These are phyloP conservation scores for Nephrotoma flavescens DNA, from an alignment of 2,888 invertebrate species.

Conservation along the genomic window DNA sequence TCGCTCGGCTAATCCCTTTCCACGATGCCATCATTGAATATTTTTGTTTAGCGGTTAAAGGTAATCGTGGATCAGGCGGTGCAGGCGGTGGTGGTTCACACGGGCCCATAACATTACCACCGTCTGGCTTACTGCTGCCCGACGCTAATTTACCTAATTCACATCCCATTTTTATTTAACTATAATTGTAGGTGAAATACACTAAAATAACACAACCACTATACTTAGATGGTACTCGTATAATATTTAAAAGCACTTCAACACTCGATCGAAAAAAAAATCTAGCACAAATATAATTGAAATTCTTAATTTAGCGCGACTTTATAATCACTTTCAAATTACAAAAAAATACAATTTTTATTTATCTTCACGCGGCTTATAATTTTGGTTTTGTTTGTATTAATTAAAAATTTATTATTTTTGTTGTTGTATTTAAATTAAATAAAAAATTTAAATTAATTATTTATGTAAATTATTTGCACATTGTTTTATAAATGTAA, in stretches of 20 bases:
- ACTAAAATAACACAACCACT: neutral
- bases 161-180: slow-evolving; percentile 49
- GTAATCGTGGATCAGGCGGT: slow-evolving; percentile 60
- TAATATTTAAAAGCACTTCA: neutral
- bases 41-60: slow-evolving; percentile 73
- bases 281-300: neutral
- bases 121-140: slow-evolving; percentile 20
- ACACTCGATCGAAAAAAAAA: neutral
- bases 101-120: slow-evolving; percentile 31
- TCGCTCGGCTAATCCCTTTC: slow-evolving; percentile 79
- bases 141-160: slow-evolving; percentile 59
- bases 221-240: neutral
- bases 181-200: neutral
- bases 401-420: neutral
- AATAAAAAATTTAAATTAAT: neutral
- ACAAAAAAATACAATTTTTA: neutral
- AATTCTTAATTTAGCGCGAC: neutral
- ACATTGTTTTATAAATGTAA: neutral
- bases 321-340: neutral
- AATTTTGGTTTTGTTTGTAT: neutral
- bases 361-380: neutral
- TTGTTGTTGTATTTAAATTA: neutral
- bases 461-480: neutral
- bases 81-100: slow-evolving; percentile 50
- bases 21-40: slow-evolving; percentile 80